Percentiles rank a stretch among this genome's conserved stretches.
These are phyloP conservation scores for Ommatoiulus sabulosus DNA, from an alignment of 2,888 invertebrate genomes.

Conservation along the genomic window DNA sequence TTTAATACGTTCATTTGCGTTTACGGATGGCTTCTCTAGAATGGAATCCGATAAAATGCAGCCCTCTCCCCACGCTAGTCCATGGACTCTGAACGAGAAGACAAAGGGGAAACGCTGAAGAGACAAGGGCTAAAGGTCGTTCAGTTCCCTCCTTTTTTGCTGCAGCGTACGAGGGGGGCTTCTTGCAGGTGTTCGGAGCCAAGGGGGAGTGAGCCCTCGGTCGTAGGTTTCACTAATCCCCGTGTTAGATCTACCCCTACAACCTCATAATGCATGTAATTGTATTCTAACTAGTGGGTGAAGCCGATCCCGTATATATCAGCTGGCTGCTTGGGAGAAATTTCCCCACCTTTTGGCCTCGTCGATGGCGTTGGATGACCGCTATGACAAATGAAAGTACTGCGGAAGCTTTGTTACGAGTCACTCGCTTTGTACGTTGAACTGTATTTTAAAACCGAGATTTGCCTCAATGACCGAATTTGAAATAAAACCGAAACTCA, in stretches of 20 bases:
- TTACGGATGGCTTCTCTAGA: background rate
- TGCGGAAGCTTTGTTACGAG: background rate
- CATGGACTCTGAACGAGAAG: background rate
- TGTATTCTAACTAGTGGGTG: conserved; percentile 36
- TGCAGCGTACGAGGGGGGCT: background rate
- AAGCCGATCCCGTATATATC: conserved; percentile 8
- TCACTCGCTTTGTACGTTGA: background rate
- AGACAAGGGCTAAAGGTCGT: conserved; percentile 43
- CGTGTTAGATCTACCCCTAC: conserved; percentile 43
- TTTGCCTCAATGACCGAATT: too few relatives aligned
- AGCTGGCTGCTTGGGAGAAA: background rate
- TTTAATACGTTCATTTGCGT: background rate
- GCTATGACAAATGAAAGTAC: background rate
- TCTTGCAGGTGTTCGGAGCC: conserved; percentile 14
- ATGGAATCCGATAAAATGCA: background rate
- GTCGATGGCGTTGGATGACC: conserved; percentile 31
- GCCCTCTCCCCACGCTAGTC: background rate
- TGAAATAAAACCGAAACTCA: too few relatives aligned
- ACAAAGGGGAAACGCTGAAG: conserved; percentile 13
- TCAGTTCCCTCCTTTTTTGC: conserved; percentile 22
- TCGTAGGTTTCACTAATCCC: conserved; percentile 20
- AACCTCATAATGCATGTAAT: conserved; percentile 39
- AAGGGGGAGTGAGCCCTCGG: conserved; percentile 32
- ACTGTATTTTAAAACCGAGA: too few relatives aligned
- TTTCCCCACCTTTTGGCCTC: background rate